phyloP scores from a whole-genome alignment of 2,113 vertebrate genomes.

The Psittacara wagleri region DNA sequence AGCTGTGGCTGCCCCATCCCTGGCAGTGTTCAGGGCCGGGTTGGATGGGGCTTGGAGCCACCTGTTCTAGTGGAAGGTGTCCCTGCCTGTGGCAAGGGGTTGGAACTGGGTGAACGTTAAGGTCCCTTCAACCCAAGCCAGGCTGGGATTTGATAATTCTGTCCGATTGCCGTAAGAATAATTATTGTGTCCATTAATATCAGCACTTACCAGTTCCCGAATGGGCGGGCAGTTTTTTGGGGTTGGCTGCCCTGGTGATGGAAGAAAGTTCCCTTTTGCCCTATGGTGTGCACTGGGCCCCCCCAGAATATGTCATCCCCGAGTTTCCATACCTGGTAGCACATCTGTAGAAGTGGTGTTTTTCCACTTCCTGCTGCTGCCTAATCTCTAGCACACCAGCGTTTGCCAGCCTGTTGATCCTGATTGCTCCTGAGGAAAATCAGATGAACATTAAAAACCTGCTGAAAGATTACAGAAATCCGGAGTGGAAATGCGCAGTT shows the following conservation, averaged over 20 bases:
- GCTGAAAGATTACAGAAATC: neutral
- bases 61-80: neutral
- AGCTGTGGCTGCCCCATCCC: neutral
- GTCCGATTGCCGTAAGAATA: neutral
- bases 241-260: neutral
- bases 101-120: neutral
- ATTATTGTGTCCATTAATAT: neutral
- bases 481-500: neutral
- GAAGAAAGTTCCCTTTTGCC: neutral
- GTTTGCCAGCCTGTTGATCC: neutral
- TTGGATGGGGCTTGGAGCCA: neutral
- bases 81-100: neutral
- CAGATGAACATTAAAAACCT: neutral
- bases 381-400: neutral
- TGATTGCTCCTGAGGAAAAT: slow-evolving; percentile 1
- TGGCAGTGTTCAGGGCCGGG: neutral
- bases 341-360: neutral
- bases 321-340: neutral
- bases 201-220: neutral
- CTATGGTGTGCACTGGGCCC: rapidly evolving
- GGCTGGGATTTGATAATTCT: neutral
- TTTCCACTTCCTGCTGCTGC: neutral
- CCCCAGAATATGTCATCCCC: too few species aligned
- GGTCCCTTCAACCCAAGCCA: neutral
- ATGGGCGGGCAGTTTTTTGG: neutral